Percentiles rank a stretch among this genome's conserved stretches.
These are phyloP conservation scores for Centropyge bicolor DNA, from an alignment of 2,797 vertebrate genomes.

Conservation along the genomic window DNA sequence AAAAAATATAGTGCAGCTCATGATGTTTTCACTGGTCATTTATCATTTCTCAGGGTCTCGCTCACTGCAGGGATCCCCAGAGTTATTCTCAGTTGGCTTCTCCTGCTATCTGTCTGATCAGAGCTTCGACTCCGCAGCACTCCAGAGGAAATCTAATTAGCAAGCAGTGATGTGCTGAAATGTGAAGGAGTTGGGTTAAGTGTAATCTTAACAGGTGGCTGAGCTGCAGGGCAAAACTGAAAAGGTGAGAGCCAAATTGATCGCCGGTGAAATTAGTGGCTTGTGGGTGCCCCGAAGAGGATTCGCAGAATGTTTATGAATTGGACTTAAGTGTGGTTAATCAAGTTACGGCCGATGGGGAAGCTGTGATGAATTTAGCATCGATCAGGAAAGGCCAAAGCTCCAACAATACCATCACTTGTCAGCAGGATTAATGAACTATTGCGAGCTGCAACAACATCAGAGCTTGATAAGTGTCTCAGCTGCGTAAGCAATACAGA, in stretches of 20 bases:
- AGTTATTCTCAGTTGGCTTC: constrained; percentile 37
- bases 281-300: constrained; percentile 44
- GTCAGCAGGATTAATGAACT: constrained; percentile 61
- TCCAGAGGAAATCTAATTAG: constrained; percentile 70
- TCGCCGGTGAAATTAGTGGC: constrained; percentile 53
- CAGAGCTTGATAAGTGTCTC: constrained; percentile 23
- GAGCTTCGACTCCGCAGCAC: constrained; percentile 34
- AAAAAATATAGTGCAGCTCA: neutral
- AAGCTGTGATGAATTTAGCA: constrained; percentile 70
- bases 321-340: constrained; percentile 65
- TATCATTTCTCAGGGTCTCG: constrained; percentile 28
- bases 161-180: constrained; percentile 64
- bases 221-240: constrained; percentile 54
- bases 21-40: constrained; percentile 20
- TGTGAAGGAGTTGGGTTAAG: constrained; percentile 49
- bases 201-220: constrained; percentile 63
- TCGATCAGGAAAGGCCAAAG: constrained; percentile 60
- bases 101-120: constrained; percentile 47
- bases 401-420: constrained; percentile 45
- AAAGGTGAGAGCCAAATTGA: constrained; percentile 66
- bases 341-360: constrained; percentile 56
- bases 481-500: constrained; percentile 22
- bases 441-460: constrained; percentile 45
- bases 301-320: constrained; percentile 70
- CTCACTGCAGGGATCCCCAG: constrained; percentile 24